These are phyloP conservation scores for Leptinotarsa haldemani DNA, from an alignment of 2,888 invertebrate genomes.

Conservation along the genomic window DNA sequence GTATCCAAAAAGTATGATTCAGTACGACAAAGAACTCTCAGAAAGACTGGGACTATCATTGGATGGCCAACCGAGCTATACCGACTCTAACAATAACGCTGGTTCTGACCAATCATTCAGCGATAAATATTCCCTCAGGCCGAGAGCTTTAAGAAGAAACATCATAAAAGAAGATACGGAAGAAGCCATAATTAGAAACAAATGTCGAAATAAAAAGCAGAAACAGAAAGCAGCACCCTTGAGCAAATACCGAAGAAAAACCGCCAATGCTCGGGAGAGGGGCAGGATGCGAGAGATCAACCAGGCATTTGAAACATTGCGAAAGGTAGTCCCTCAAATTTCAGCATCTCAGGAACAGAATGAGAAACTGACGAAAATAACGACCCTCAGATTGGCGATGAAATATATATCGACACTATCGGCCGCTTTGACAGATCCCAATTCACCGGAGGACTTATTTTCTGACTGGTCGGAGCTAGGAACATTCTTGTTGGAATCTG, in stretches of 20 bases:
- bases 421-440: constrained; percentile 68
- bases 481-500: constrained; percentile 70
- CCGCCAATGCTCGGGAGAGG: constrained; percentile 76
- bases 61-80: constrained; percentile 52
- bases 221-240: constrained; percentile 69
- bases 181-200: constrained; percentile 39
- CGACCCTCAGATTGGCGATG: constrained; percentile 75
- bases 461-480: constrained; percentile 64
- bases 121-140: constrained; percentile 65
- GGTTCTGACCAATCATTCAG: constrained; percentile 53
- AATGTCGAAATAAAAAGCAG: constrained; percentile 43
- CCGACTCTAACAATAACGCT: constrained; percentile 63
- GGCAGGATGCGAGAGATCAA: constrained; percentile 78
- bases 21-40: constrained; percentile 61
- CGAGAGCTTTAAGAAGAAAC: constrained; percentile 57
- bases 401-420: constrained; percentile 76
- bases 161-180: constrained; percentile 41
- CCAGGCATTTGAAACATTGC: constrained; percentile 73
- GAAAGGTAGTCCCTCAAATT: constrained; percentile 70
- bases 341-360: constrained; percentile 61
- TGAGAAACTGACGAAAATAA: constrained; percentile 76
- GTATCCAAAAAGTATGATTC: constrained; percentile 51
- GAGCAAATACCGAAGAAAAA: constrained; percentile 76
- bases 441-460: constrained; percentile 21
- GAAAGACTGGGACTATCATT: constrained; percentile 59